A percentile compares a stretch with the other conserved stretches of the same genome.
Conservation (phyloP, 2,888 invertebrate genomes). For the Plebejus anna region DNA sequence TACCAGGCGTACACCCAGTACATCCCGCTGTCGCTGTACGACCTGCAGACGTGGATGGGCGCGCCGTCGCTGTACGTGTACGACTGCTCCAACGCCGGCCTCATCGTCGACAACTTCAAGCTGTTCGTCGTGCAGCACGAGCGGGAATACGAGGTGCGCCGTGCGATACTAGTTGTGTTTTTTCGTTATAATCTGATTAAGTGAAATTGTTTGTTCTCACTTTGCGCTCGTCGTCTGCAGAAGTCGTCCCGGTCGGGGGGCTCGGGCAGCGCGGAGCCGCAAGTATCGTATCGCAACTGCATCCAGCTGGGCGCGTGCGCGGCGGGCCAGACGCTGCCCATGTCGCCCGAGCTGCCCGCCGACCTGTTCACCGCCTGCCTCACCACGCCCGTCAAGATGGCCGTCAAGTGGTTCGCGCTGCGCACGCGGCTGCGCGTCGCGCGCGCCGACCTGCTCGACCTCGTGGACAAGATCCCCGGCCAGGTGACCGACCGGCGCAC, state of each 20-base stretch:
- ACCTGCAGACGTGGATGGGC: conserved; percentile 99
- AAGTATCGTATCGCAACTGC: conserved; percentile 89
- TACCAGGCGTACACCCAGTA: conserved; percentile 97
- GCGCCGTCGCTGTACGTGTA: conserved; percentile 99
- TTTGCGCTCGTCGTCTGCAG: conserved; percentile 35
- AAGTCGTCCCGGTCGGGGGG: conserved; percentile 38
- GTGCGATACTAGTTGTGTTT: conserved; percentile 37
- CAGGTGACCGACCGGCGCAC: conserved; percentile 96
- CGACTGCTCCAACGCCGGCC: conserved; percentile 99
- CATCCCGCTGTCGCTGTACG: conserved; percentile 98
- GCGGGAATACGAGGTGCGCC: conserved; percentile 80
- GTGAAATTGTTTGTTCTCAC: background rate
- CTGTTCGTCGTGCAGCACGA: conserved; percentile 95
- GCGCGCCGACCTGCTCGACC: conserved; percentile 60
- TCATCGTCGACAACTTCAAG: conserved; percentile 94
- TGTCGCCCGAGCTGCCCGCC: conserved; percentile 98
- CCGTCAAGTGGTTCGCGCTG: conserved; percentile 95
- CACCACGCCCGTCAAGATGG: conserved; percentile 98
- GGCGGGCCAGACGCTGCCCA: conserved; percentile 95
- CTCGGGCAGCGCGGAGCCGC: conserved; percentile 36
- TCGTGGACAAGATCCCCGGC: conserved; percentile 90
- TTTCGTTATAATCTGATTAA: background rate
- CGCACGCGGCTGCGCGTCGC: conserved; percentile 89
- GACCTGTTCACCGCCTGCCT: conserved; percentile 98
- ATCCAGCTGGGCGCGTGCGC: conserved; percentile 98